phyloP scores from a whole-genome alignment of 2,113 vertebrate species.

The Channa argus region DNA sequence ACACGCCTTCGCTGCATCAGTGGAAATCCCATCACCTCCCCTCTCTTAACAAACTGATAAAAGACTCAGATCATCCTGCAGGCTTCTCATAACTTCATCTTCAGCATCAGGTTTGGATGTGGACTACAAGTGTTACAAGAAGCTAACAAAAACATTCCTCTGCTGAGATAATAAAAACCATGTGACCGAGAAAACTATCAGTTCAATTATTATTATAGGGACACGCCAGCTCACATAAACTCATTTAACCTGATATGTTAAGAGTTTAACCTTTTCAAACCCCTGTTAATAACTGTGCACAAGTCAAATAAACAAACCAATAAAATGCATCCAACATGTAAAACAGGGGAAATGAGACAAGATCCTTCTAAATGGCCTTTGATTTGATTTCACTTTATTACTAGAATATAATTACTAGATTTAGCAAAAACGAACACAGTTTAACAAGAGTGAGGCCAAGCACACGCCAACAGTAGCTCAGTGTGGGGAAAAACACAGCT shows the following conservation, averaged over 20 bases:
- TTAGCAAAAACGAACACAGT: no score
- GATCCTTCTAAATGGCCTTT: no score
- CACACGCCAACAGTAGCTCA: no score
- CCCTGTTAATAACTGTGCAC: not conserved
- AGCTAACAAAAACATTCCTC: not conserved
- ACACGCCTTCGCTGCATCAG: not conserved
- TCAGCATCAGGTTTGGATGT: not conserved
- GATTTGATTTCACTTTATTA: no score
- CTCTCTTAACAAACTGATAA: not conserved
- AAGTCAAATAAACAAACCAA: not conserved
- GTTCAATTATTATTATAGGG: not conserved
- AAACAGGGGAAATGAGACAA: not conserved
- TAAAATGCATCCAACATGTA: not conserved
- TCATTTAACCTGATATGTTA: conserved; percentile 1
- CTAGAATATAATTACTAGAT: no score
- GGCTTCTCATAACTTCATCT: not conserved
- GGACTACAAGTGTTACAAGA: not conserved
- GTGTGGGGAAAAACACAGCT: no score
- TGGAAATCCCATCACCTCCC: conserved; percentile 10
- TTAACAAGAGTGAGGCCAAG: no score
- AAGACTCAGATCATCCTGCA: no score
- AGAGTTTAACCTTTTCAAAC: not conserved
- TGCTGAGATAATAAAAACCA: not conserved
- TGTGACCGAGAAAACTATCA: not conserved
- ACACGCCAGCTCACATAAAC: not conserved